Evolutionary conservation across 2,888 invertebrate genomes (phyloP), one percentile per base, ranked within the genome.

Genomic region (Chrysotoxum bicinctum): DNA sequence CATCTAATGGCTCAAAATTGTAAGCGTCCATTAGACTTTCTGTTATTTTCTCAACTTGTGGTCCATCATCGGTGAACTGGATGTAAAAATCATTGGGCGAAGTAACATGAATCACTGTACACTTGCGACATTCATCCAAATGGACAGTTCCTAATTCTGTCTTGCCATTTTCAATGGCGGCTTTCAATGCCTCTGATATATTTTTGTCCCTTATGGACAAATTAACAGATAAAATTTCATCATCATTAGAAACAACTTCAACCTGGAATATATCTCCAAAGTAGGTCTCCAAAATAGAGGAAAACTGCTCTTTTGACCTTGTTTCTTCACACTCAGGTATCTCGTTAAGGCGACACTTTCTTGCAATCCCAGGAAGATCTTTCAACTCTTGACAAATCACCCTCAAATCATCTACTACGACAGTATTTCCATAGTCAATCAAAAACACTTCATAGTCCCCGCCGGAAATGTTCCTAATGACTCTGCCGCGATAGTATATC

Each of bases 401-500:
- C 72, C 93, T 92, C 32, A 95, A 88, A 88, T 94, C 93, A 19
- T 91, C 92, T 0, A 93, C 92, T 2, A 93, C 91, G 0, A 93
- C 93, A 0, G 93, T 93, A 88, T 94, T 94, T 6, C 95, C 95
- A 88, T 94, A 95, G 90, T 95, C 95, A 10, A 96, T 93, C 88
- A 96, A 95, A 16, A 95, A 93, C 0, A 96, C 94, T 0, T 95
- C 95, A 0, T 93, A 95, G 43, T 95, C 95, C 3, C 93, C 93
- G 0, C 95, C 93, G 88, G 96, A 96, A 30, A 97, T 93, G 6
- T 98, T 94, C 88, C 95, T 94, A 8, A 88, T 80, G 3, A 91
- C 82, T 19, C 76, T 79, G 0, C 97, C 98, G 84, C 98, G 94
- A 91, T 98, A 98, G 97, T 98, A 99, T 87, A 94, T 94, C 23